Percentiles rank a stretch among this genome's conserved stretches.
These are phyloP conservation scores for Myotis planiceps DNA, from an alignment of 2,797 vertebrate genomes.

Conservation along the genomic window DNA sequence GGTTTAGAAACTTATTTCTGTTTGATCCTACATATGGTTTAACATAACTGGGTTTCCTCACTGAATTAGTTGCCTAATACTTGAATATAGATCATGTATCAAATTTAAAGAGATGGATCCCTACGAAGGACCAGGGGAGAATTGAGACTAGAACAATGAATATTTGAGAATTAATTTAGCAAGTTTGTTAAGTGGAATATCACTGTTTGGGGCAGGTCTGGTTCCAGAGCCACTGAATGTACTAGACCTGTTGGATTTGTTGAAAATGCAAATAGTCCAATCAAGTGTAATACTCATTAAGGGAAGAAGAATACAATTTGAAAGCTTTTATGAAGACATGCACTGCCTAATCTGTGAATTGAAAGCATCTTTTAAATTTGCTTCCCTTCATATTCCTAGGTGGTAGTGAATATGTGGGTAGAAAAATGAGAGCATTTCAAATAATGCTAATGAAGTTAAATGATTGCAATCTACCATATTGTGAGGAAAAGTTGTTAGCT, in stretches of 20 bases:
- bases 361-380: constrained; percentile 60
- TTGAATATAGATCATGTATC: background rate
- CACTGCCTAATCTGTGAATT: constrained; percentile 55
- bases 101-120: constrained; percentile 1
- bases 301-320: constrained; percentile 46
- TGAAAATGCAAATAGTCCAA: constrained; percentile 50
- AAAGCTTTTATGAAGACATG: constrained; percentile 53
- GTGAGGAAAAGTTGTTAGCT: constrained; percentile 67
- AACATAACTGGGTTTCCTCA: background rate
- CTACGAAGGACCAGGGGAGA: background rate
- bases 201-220: background rate
- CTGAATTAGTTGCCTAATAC: background rate
- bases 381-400: constrained; percentile 69
- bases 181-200: background rate
- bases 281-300: constrained; percentile 33
- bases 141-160: background rate
- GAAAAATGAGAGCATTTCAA: constrained; percentile 80
- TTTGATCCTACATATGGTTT: background rate
- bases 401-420: constrained; percentile 77
- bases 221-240: background rate
- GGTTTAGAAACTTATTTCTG: constrained; percentile 16
- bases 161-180: constrained; percentile 3
- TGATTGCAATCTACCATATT: constrained; percentile 78
- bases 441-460: constrained; percentile 84
- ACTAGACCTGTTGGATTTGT: background rate